Evolutionary conservation across 2,888 invertebrate species (phyloP).

Genomic region (Leptopterna dolabrata): DNA sequence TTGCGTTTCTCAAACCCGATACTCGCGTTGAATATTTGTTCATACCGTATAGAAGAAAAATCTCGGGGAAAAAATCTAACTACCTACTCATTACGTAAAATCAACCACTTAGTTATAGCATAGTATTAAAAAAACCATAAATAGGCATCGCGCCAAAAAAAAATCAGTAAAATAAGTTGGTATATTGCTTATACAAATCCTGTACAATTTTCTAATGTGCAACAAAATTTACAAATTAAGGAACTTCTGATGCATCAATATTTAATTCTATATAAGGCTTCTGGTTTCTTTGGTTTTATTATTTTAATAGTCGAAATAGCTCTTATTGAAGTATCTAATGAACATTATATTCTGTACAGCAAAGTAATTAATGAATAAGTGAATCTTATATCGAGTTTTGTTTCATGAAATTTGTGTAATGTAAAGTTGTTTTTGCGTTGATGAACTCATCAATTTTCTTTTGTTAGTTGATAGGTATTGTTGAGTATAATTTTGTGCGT

Average conservation of each 20-base stretch:
- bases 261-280: background rate
- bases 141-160: background rate
- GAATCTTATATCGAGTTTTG: background rate
- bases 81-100: background rate
- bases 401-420: too few species aligned
- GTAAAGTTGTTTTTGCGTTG: too few species aligned
- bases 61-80: background rate
- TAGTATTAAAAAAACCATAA: background rate
- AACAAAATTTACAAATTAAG: background rate
- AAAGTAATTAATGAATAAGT: background rate
- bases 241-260: background rate
- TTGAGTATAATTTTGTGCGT: too few species aligned
- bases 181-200: background rate
- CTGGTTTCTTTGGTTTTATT: background rate
- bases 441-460: too few species aligned
- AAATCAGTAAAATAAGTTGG: background rate
- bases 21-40: too few species aligned
- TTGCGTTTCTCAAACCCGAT: too few species aligned
- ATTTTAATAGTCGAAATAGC: background rate
- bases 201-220: background rate
- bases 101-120: background rate
- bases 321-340: background rate
- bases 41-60: too few species aligned
- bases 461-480: too few species aligned
- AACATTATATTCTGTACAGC: background rate